Evolutionary conservation across 1,140 invertebrate genomes (phyloP), one percentile per base, ranked within the genome.

Genomic region (Eubasilissa regina): DNA sequence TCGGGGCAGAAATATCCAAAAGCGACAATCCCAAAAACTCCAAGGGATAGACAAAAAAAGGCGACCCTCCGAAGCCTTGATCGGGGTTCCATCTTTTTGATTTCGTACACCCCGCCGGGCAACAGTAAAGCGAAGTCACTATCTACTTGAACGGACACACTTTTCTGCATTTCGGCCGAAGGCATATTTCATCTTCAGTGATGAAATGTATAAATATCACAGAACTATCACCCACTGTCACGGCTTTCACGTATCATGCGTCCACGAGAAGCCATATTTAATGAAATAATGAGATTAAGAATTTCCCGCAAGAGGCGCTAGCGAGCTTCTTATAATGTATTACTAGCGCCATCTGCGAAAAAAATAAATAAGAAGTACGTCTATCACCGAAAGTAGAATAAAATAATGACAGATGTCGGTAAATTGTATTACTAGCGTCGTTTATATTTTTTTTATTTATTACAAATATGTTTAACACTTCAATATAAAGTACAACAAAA

Each of bases 1-100:
- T 96, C 95, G 75, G 95, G 94, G 86, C 95, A 97, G 84, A 96
- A 96, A 88, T 96, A 97, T 82, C 95, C 95, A 84, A 96, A 94
- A 85, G 94, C 95, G 77, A 97, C 91, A 86, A 97, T 95, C 70
- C 95, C 94, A 84, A 94, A 94, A 35, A 96, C 87, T 80, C 94
- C 94, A 81, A 96, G 90, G 81, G 93, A 88, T 83, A 95, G 90
- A 87, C 95, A 96, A 86, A 95, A 91, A 82, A 94, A 89, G 84
- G 94, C 92, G 84, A 96, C 91, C 88, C 92, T 92, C 85, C 93
- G 92, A 84, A 95, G 89, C 87, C 92, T 93, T 77, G 92, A 91
- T 87, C 92, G 92, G 84, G 92, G 91, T 90, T 94, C 93, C 93
- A 94, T 94, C 91, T 93, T 92, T 87, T 92, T 93, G 85, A 93